phyloP scores from a whole-genome alignment of 2,888 invertebrate genomes.

The Sylvicola cinctus region DNA sequence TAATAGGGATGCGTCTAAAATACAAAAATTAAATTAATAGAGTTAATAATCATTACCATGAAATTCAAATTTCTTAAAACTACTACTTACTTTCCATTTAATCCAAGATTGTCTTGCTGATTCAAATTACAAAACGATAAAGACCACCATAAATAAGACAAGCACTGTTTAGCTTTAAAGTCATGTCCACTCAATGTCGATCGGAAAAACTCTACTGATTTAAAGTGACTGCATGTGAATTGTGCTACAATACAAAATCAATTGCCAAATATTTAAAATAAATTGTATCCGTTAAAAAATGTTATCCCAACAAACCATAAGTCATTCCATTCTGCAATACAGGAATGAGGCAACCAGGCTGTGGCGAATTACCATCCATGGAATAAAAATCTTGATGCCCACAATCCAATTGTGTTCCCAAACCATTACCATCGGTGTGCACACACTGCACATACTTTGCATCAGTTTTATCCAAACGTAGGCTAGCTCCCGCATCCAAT shows the following conservation, averaged over 20 bases:
- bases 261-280: not conserved
- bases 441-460: conserved; percentile 5
- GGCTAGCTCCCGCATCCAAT: too few species aligned
- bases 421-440: conserved; percentile 4
- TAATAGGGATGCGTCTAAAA: too few species aligned
- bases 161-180: conserved; percentile 1
- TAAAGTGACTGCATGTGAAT: conserved; percentile 2
- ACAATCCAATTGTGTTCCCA: not conserved
- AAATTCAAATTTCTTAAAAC: too few species aligned
- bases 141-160: not conserved
- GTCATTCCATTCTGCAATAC: not conserved
- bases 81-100: conserved; percentile 1
- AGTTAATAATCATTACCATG: too few species aligned
- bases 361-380: conserved; percentile 5
- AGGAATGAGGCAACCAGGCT: conserved; percentile 4
- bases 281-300: not conserved
- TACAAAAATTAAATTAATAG: too few species aligned
- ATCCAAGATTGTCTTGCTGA: not conserved
- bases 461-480: conserved; percentile 1
- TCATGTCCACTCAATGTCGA: not conserved
- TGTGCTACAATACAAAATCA: too few species aligned
- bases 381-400: conserved; percentile 6
- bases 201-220: conserved; percentile 1
- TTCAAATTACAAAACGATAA: not conserved
- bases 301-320: not conserved